Evolutionary conservation across 2,113 vertebrate species (phyloP).

Genomic region (Pelusios castaneus): DNA sequence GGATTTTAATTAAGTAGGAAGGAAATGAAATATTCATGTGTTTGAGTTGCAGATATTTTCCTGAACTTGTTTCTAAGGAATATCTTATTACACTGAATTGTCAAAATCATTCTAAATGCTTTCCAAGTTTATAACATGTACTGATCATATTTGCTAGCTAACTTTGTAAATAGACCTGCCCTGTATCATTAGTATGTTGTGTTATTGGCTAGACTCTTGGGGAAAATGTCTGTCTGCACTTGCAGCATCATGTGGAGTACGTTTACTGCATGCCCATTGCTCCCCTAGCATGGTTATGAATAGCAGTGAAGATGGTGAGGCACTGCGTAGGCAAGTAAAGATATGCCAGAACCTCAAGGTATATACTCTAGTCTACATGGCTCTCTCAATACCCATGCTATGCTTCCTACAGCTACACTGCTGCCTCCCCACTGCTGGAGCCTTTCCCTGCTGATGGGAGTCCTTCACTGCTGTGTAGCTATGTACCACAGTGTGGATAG

Average conservation of each 20-base stretch:
- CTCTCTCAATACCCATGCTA: no score
- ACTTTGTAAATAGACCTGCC: background rate
- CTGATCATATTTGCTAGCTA: background rate
- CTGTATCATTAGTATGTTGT: background rate
- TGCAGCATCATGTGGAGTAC: background rate
- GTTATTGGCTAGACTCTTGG: background rate
- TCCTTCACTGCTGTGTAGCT: no score
- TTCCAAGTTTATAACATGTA: background rate
- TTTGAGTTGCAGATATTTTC: background rate
- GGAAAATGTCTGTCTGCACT: background rate
- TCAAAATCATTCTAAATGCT: background rate
- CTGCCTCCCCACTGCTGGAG: no score
- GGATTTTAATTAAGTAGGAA: background rate
- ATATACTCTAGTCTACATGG: no score
- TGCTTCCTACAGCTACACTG: no score
- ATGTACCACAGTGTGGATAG: no score
- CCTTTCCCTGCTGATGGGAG: no score
- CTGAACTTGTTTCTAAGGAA: background rate
- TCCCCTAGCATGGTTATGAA: no score
- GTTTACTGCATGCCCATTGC: no score
- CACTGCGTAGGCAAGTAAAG: no score
- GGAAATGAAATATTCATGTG: background rate
- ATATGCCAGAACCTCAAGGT: no score
- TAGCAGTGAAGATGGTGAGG: no score
- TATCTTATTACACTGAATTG: background rate